These are phyloP conservation scores for Dermatemys mawii DNA, from an alignment of 2,113 vertebrate genomes.

Conservation along the genomic window DNA sequence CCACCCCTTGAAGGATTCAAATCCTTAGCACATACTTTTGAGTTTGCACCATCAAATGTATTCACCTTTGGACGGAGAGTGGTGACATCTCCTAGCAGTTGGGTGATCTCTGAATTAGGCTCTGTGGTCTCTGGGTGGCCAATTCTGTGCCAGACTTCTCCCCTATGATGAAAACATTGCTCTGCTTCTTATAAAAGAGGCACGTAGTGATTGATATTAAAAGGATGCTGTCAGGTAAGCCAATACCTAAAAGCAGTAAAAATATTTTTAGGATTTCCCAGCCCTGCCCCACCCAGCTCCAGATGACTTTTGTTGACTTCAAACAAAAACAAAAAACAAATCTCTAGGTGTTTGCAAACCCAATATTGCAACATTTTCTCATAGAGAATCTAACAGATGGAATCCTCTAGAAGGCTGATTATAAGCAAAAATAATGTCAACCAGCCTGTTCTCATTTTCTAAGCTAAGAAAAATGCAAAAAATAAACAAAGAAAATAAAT, in stretches of 20 bases:
- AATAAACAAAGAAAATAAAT: background rate
- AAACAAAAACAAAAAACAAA: background rate
- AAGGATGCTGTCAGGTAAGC: background rate
- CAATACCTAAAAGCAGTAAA: background rate
- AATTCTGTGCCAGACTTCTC: background rate
- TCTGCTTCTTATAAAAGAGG: background rate
- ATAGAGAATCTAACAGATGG: background rate
- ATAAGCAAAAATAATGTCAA: background rate
- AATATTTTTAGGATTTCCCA: background rate
- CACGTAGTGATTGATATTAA: background rate
- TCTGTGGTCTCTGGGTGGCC: background rate
- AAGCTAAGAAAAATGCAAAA: background rate
- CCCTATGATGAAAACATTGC: background rate
- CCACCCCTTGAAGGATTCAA: background rate
- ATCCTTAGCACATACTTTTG: background rate
- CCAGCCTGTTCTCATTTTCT: background rate
- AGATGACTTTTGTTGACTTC: background rate
- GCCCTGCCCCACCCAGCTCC: background rate
- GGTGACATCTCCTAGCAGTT: background rate
- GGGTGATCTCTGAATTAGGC: background rate
- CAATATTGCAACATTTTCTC: background rate
- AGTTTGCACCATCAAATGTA: background rate
- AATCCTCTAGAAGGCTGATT: background rate
- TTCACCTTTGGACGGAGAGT: background rate
- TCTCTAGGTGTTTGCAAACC: background rate